Evolutionary conservation across 2,797 vertebrate genomes (phyloP).

Genomic region (Coregonus sp.): DNA sequence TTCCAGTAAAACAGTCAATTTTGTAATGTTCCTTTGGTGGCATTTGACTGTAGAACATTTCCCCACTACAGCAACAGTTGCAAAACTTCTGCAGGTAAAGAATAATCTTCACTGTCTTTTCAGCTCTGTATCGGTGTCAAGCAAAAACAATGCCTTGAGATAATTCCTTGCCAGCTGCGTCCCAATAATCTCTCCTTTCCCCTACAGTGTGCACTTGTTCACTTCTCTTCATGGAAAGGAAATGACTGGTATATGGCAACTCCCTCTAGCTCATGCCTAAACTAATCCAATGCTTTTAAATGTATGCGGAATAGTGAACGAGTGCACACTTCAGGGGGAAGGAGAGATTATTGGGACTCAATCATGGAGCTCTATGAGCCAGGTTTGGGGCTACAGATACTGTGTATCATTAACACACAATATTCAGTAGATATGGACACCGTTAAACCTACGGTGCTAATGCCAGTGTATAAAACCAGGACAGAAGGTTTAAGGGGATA

Average conservation of each 20-base stretch:
- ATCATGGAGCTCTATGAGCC: too few relatives aligned
- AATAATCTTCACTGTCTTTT: not conserved
- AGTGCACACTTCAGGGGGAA: too few relatives aligned
- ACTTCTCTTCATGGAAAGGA: not conserved
- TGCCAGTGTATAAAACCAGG: constrained; percentile 19
- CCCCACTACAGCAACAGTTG: not conserved
- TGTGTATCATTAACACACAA: too few relatives aligned
- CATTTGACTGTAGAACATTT: not conserved
- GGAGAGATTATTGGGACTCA: too few relatives aligned
- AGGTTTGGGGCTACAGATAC: too few relatives aligned
- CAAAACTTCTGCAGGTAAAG: not conserved
- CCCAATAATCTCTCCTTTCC: not conserved
- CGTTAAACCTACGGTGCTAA: too few relatives aligned
- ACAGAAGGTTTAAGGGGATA: constrained; percentile 39
- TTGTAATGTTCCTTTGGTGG: not conserved
- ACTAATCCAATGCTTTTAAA: not conserved
- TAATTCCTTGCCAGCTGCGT: not conserved
- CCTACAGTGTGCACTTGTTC: not conserved
- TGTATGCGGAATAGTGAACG: too few relatives aligned
- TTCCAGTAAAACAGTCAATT: not conserved
- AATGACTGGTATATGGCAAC: not conserved
- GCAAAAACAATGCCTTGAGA: not conserved
- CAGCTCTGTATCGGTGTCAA: not conserved
- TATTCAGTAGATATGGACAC: not conserved
- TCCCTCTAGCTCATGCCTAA: not conserved